Base-by-base conservation (phyloP, 2,113 vertebrate genomes). In the Lamprologus lemairii region DNA sequence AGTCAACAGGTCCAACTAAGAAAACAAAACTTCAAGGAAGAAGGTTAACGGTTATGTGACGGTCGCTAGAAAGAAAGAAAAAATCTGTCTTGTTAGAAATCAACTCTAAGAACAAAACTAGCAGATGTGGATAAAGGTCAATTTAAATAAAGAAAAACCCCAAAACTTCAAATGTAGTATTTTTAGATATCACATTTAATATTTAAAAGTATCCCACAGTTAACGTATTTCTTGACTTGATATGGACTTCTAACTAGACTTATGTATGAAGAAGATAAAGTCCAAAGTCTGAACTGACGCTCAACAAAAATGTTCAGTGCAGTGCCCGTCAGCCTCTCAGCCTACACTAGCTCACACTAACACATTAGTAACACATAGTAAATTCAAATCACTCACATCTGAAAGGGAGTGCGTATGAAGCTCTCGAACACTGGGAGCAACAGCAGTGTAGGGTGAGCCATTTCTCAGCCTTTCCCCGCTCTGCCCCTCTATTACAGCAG, bases 121-220 rank as follows among this genome's bases (percentile, higher is more conserved):
- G 7, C 63, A 68, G 53, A 16, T 82, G 78, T 31, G 28, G 10
- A 53, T 82, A 71, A 51, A 37, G 23, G 26, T 58, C 40, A 23
- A 82, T 31, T 63, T 75, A 40, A 33, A 47, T 23, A 26, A 73
- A n/a, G 14, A 87, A 17, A 17, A 51, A 7, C 17, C 5, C 78
- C 8, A 35, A 82, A 75, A 42, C 3, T 6, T 54, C 13, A 40
- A 14, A 49, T 60, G 21, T 10, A 81, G 82, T 33, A 80, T 47
- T n/a, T 57, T 57, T 21, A 82, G 31, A 80, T 51, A 55, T 6
- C 40, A 86, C 51, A 14, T 91, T 88, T 90, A 94, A 95, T 90
- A 71, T 92, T 86, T 78, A 6, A 65, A 71, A 60, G 75, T 80
- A 28, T 85, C 71, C 84, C 71, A 83, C 47, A 86, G 57, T 51